Evolutionary conservation across 2,113 vertebrate species (phyloP).

Genomic region (Chunga burmeisteri): DNA sequence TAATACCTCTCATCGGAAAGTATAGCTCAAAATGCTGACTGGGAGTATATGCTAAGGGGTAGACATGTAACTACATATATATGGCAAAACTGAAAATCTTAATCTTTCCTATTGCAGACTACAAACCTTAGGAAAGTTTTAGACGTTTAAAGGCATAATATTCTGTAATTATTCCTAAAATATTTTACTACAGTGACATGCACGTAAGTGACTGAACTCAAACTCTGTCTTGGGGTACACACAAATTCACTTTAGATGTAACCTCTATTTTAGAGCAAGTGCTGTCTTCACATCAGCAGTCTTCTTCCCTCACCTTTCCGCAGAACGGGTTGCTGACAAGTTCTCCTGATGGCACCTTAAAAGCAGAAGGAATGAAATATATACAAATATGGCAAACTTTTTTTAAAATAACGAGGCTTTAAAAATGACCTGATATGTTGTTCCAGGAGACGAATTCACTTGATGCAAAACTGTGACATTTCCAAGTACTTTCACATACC

Average conservation of each 20-base stretch:
- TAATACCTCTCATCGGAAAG: background rate
- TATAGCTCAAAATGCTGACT: background rate
- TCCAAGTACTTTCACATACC: background rate
- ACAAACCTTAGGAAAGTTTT: background rate
- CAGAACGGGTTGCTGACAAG: background rate
- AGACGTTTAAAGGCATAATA: background rate
- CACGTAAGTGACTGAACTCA: background rate
- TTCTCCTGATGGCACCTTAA: background rate
- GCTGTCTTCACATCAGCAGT: background rate
- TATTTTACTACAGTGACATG: background rate
- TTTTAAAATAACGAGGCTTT: background rate
- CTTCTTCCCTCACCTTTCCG: background rate
- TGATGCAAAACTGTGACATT: background rate
- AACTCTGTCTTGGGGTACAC: background rate
- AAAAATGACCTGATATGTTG: background rate
- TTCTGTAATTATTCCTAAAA: background rate
- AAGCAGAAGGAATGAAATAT: background rate
- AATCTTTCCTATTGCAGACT: background rate
- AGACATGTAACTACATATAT: background rate
- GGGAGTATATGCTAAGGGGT: background rate
- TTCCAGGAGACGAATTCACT: background rate
- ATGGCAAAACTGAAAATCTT: background rate
- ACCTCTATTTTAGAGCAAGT: background rate
- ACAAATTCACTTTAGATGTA: background rate
- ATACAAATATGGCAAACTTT: background rate